Conservation (phyloP, 2,797 vertebrate species). For the Hozukius guyotensis region DNA sequence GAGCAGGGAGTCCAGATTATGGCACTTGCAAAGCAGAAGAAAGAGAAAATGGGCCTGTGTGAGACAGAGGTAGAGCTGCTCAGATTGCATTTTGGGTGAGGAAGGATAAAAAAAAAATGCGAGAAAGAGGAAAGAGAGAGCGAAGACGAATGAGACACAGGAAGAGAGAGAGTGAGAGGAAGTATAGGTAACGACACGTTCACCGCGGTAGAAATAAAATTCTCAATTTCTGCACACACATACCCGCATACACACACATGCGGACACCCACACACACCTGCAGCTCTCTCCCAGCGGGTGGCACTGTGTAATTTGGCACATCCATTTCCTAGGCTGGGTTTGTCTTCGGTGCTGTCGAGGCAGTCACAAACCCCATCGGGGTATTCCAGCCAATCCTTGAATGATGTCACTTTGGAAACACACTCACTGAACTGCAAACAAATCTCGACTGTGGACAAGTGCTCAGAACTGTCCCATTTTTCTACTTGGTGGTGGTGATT, state of each 20-base stretch:
- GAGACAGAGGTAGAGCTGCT: conserved; percentile 40
- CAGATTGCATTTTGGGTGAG: conserved; percentile 20
- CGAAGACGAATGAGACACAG: conserved; percentile 31
- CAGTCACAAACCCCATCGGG: conserved; percentile 68
- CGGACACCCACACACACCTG: conserved; percentile 57
- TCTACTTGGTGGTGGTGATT: conserved; percentile 21
- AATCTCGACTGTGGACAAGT: conserved; percentile 38
- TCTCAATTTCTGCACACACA: conserved; percentile 38
- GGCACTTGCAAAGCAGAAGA: conserved; percentile 26
- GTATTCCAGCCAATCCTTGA: conserved; percentile 56
- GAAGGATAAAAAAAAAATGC: conserved; percentile 2
- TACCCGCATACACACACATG: conserved; percentile 25
- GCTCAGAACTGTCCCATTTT: conserved; percentile 36
- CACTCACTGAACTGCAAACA: conserved; percentile 65
- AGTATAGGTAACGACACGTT: conserved; percentile 56
- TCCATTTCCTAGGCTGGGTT: conserved; percentile 73
- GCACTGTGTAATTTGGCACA: conserved; percentile 79
- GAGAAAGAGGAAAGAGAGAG: conserved; percentile 12
- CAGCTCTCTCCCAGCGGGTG: conserved; percentile 70
- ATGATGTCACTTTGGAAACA: conserved; percentile 67
- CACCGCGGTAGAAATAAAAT: conserved; percentile 50
- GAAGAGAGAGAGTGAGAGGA: conserved; percentile 46
- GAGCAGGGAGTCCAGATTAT: conserved; percentile 48
- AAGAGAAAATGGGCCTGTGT: conserved; percentile 25
- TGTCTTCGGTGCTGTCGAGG: conserved; percentile 65